Percentiles rank a stretch among this genome's conserved stretches.
Conservation (phyloP, 2,888 invertebrate species). For the Napeogenes inachia region DNA sequence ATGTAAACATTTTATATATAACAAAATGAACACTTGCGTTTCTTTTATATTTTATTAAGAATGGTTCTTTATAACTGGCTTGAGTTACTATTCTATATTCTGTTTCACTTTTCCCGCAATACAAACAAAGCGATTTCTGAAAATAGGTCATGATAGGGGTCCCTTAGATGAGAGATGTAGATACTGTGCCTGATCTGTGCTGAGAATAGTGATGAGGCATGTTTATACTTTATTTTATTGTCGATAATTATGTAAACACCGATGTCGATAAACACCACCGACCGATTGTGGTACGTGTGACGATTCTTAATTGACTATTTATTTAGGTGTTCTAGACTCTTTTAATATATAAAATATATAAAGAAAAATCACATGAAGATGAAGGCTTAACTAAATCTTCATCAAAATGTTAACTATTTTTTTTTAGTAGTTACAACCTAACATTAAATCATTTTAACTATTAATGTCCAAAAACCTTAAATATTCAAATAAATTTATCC, state of each 20-base stretch:
- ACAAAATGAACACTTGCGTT: no score
- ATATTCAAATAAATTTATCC: no score
- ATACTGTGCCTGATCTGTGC: slow-evolving; percentile 7
- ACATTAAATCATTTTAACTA: no score
- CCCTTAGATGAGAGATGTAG: slow-evolving; percentile 14
- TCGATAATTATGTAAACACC: slow-evolving; percentile 1
- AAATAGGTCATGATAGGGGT: slow-evolving; percentile 29
- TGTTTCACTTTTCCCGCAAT: slow-evolving; percentile 12
- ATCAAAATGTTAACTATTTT: no score
- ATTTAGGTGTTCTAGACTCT: not conserved
- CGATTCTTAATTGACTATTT: slow-evolving; percentile 13
- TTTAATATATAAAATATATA: no score
- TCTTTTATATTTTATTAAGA: no score
- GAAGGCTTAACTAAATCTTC: no score
- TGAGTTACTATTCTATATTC: slow-evolving; percentile 6
- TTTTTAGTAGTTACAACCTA: no score
- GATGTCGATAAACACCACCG: not conserved
- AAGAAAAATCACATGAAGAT: no score
- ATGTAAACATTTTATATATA: no score
- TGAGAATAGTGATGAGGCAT: slow-evolving; percentile 14
- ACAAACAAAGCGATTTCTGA: slow-evolving; percentile 14
- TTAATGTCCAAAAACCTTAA: no score
- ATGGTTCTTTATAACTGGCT: not conserved
- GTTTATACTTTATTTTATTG: slow-evolving; percentile 7
- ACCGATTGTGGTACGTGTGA: slow-evolving; percentile 11